Conservation (phyloP, 1,140 invertebrate genomes). For the Panulirus ornatus region DNA sequence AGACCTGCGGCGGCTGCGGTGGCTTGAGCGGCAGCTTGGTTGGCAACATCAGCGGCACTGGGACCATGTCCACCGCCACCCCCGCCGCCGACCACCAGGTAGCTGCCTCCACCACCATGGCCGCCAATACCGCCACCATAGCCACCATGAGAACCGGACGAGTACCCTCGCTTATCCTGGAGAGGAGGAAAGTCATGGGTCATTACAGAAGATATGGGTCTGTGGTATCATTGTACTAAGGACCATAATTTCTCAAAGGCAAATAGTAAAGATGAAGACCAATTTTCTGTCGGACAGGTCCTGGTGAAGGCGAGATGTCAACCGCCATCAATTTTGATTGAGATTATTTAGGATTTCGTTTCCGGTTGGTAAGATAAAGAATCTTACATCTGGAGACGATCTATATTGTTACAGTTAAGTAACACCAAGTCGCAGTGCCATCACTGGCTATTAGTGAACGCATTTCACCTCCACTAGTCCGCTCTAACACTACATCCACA, state of each 20-base stretch:
- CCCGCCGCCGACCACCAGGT: not conserved
- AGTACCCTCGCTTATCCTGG: not conserved
- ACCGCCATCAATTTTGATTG: no score
- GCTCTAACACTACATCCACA: no score
- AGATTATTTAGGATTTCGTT: no score
- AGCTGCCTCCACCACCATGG: constrained; percentile 1
- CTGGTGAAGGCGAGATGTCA: no score
- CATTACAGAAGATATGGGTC: not conserved
- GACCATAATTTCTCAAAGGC: not conserved
- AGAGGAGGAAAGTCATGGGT: not conserved
- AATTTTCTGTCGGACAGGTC: no score
- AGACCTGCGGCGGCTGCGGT: not conserved
- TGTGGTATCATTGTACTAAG: not conserved
- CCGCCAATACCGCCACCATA: not conserved
- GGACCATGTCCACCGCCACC: not conserved
- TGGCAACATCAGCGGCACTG: not conserved
- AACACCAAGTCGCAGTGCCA: no score
- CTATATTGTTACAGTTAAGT: no score
- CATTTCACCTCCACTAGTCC: no score
- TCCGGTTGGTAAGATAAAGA: not conserved
- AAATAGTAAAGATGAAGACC: not conserved
- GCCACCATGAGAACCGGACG: no score
- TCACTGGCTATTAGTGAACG: no score
- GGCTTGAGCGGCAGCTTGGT: not conserved
- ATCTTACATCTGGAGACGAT: no score